Evolutionary conservation across 2,797 vertebrate species (phyloP), one percentile per base, ranked within the genome.

Genomic region (Perodicticus potto): DNA sequence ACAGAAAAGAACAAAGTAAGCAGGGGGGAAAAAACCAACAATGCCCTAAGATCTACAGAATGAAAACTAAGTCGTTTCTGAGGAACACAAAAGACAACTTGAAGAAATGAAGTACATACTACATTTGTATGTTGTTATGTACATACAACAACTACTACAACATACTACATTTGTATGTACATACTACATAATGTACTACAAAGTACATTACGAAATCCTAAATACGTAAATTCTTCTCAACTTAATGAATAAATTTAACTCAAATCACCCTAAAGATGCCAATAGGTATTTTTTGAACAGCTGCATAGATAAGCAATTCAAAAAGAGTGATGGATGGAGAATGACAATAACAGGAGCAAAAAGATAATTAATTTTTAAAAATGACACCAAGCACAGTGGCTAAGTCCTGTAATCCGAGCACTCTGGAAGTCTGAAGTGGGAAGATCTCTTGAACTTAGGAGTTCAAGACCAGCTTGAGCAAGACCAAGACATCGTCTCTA

Each of bases 181-280:
- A n/a, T n/a, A n/a, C n/a, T n/a, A n/a, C n/a, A n/a, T n/a, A n/a
- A n/a, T n/a, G n/a, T n/a, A n/a, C n/a, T n/a, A n/a, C n/a, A n/a
- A n/a, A n/a, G n/a, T n/a, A n/a, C n/a, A n/a, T n/a, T n/a, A n/a
- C n/a, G 57, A 96, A 93, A 93, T 80, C 34, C 32, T 81, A 83
- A 89, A 23, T 53, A 96, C 40, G 40, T 84, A 93, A 91, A 94
- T 77, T 85, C 43, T 90, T 34, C 4, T 91, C 86, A 85, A 92
- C 55, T 90, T 83, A 61, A 89, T 69, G 67, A 84, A 81, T 70
- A 92, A 87, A 59, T 76, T 69, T 87, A 27, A 91, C 20, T 87
- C 57, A 70, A 76, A 82, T 89, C 32, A 37, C 12, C 25, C 55
- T 73, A 73, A 92, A 76, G 73, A 22, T 57, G 69, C 5, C 16